These are phyloP conservation scores for Hoplodrina ambigua DNA, from an alignment of 2,888 invertebrate species.

Conservation along the genomic window DNA sequence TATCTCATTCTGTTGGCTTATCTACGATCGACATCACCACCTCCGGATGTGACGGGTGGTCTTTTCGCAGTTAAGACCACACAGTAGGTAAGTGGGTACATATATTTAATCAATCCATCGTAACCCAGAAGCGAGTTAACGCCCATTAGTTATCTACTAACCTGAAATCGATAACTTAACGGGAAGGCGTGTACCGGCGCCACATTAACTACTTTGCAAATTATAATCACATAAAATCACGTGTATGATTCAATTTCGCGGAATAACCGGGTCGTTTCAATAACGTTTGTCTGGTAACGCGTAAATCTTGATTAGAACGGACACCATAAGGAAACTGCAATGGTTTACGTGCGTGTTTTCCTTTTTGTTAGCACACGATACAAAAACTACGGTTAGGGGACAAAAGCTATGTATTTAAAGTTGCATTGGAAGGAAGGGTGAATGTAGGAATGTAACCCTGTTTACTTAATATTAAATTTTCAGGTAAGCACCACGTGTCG, in stretches of 20 bases:
- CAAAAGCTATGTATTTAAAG: constrained; percentile 67
- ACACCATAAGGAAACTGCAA: constrained; percentile 69
- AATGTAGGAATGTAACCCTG: constrained; percentile 69
- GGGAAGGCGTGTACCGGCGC: constrained; percentile 38
- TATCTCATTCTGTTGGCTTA: too few species aligned
- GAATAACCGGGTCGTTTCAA: constrained; percentile 73
- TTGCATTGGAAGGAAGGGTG: constrained; percentile 65
- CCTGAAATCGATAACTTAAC: constrained; percentile 54
- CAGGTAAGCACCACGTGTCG: constrained; percentile 11
- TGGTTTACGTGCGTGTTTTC: constrained; percentile 65
- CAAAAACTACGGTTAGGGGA: constrained; percentile 41
- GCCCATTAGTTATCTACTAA: constrained; percentile 56
- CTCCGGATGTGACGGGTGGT: constrained; percentile 40
- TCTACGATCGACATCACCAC: constrained; percentile 10
- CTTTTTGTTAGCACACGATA: constrained; percentile 52
- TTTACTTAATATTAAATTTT: constrained; percentile 61
- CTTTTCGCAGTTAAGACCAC: constrained; percentile 21
- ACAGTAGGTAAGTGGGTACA: not conserved
- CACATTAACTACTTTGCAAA: constrained; percentile 58
- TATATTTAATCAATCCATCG: constrained; percentile 36
- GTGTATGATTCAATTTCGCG: constrained; percentile 75
- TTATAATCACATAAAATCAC: constrained; percentile 67
- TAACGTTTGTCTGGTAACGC: constrained; percentile 70
- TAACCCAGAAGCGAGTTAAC: constrained; percentile 41
- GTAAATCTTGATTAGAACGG: constrained; percentile 74